Evolutionary conservation across 2,797 vertebrate genomes (phyloP).

Genomic region (Malurus splendens): DNA sequence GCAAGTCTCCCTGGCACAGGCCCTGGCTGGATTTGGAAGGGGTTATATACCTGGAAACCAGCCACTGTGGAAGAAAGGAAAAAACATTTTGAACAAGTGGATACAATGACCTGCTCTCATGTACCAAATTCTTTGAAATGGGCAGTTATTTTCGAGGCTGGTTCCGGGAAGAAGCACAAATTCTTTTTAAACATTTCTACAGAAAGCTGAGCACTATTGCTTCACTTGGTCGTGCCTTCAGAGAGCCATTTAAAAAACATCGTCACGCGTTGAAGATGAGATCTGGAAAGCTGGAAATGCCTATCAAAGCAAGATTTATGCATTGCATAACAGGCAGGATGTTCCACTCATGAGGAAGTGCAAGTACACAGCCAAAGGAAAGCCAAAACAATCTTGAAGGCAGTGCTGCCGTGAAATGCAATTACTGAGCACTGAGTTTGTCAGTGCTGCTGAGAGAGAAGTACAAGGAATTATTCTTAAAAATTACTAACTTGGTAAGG

Average conservation of each 20-base stretch:
- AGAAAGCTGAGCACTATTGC: neutral
- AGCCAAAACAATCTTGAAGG: constrained; percentile 45
- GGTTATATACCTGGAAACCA: constrained; percentile 51
- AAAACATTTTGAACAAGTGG: constrained; percentile 54
- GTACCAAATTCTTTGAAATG: constrained; percentile 38
- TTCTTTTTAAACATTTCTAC: constrained; percentile 23
- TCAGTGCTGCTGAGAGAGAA: neutral
- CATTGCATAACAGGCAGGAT: constrained; percentile 56
- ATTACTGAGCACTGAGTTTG: neutral
- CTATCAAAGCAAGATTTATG: constrained; percentile 60
- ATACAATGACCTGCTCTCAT: constrained; percentile 32
- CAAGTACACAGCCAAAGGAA: constrained; percentile 48
- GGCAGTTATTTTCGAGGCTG: constrained; percentile 3
- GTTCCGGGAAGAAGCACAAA: constrained; percentile 17
- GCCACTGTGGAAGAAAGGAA: constrained; percentile 48
- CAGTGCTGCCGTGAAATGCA: constrained; percentile 15
- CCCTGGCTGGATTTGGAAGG: constrained; percentile 39
- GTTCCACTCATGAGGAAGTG: constrained; percentile 52
- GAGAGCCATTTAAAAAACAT: neutral
- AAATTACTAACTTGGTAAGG: neutral
- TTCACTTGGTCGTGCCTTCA: constrained; percentile 15
- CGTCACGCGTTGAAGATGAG: neutral
- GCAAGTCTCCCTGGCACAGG: constrained; percentile 48
- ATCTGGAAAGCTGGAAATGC: constrained; percentile 58
- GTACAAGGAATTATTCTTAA: neutral